Percentiles rank a stretch among this genome's conserved stretches.
Conservation (phyloP, 2,113 vertebrate species). For the Clupea harengus region DNA sequence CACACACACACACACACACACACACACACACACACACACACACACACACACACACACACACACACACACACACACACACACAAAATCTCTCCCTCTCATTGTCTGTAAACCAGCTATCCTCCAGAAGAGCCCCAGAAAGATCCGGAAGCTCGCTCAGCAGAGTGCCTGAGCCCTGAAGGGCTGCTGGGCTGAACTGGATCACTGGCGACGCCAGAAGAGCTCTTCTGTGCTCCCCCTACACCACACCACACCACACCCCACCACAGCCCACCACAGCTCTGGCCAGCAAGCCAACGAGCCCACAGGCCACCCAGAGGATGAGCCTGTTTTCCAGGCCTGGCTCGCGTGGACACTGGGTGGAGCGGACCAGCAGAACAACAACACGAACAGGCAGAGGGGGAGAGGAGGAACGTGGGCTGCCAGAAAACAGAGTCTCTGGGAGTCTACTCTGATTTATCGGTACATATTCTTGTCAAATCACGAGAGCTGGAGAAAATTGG, state of each 20-base stretch:
- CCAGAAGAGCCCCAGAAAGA: background rate
- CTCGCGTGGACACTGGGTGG: background rate
- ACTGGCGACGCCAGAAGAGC: background rate
- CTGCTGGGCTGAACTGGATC: background rate
- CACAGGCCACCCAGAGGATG: background rate
- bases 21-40: constrained; percentile 17
- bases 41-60: background rate
- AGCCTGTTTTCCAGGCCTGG: background rate
- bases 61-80: constrained; percentile 15
- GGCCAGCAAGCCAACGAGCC: too few relatives aligned
- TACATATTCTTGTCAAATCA: background rate
- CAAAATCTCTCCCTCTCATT: background rate
- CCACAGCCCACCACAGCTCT: background rate
- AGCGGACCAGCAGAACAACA: background rate
- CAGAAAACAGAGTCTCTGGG: background rate
- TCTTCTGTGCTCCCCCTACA: background rate
- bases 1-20: constrained; percentile 17
- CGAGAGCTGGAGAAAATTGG: background rate
- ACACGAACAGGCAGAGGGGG: background rate
- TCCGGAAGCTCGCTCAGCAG: background rate
- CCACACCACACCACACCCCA: too few relatives aligned
- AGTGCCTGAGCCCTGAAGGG: background rate
- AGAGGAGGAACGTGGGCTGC: background rate
- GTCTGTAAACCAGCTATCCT: background rate
- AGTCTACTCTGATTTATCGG: background rate